phyloP scores from a whole-genome alignment of 2,797 vertebrate genomes.

The Euthynnus affinis region DNA sequence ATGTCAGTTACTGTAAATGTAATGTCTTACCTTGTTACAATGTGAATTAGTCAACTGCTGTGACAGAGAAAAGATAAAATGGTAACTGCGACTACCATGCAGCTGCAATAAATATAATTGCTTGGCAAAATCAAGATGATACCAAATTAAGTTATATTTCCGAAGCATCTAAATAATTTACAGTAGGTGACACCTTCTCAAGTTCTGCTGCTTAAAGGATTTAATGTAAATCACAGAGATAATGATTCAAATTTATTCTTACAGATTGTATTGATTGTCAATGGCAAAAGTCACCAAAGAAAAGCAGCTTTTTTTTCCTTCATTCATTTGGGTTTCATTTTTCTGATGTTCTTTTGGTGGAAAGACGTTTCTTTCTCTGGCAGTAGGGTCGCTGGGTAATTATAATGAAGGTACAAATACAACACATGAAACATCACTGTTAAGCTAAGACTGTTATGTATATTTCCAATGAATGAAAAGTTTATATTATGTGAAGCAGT shows the following conservation, averaged over 20 bases:
- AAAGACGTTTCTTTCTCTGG: constrained; percentile 1
- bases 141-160: constrained; percentile 13
- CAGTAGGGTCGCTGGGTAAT: constrained; percentile 1
- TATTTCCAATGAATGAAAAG: constrained; percentile 26
- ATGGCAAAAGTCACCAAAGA: constrained; percentile 47
- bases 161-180: constrained; percentile 1
- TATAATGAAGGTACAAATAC: constrained; percentile 8
- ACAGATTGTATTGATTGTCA: background rate
- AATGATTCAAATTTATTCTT: background rate
- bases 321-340: constrained; percentile 26
- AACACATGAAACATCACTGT: constrained; percentile 5
- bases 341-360: constrained; percentile 1
- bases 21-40: constrained; percentile 20
- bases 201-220: constrained; percentile 2
- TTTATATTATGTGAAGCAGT: constrained; percentile 20
- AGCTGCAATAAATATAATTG: background rate
- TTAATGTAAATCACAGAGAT: background rate
- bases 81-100: background rate
- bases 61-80: background rate
- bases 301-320: background rate
- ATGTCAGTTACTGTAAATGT: constrained; percentile 19
- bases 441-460: constrained; percentile 47
- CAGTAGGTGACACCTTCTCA: background rate
- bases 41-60: background rate
- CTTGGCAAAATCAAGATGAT: constrained; percentile 7